Evolutionary conservation across 2,113 vertebrate species (phyloP), one percentile per base, ranked within the genome.

Genomic region (Balaeniceps rex): DNA sequence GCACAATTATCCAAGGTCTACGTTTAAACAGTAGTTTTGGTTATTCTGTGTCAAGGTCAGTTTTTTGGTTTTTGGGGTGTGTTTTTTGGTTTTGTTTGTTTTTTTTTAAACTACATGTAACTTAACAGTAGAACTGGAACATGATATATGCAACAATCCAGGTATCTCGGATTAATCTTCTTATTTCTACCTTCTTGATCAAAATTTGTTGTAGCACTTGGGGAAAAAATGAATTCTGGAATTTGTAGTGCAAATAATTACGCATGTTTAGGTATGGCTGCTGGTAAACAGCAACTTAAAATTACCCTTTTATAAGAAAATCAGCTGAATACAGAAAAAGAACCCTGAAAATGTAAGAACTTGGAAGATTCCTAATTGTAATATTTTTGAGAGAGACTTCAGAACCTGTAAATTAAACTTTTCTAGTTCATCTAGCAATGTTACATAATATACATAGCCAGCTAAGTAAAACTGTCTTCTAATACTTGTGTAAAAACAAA

Each of bases 401-500:
- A 85, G 60, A 85, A 85, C 57, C 31, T 96, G 78, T 92, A 92
- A 57, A 94, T 90, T 28, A 40, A 88, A 57, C 24, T 86, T 96
- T 97, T 96, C 44, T 90, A 95, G 44, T 55, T 83, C 26, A 57
- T 64, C 44, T 87, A 94, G 69, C 94, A 57, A 83, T 78, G 78
- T 95, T 94, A 93, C 68, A 33, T 93, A 88, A 74, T 84, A 72
- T 58, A 66, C 13, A 66, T 25, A 94, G 76, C 60, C 52, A 78
- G 34, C 77, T 77, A 78, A 66, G 19, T 75, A 31, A 24, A 89
- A 46, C 61, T 72, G 78, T 91, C 78, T 95, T 97, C 83, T 93
- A 93, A 61, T 79, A 92, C 85, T 81, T 95, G 90, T 97, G 81
- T 96, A 97, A 82, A 94, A 90, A 74, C 65, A 82, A 51, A 92